These are phyloP conservation scores for Diachasma alloeum DNA, from an alignment of 1,140 invertebrate species.

Conservation along the genomic window DNA sequence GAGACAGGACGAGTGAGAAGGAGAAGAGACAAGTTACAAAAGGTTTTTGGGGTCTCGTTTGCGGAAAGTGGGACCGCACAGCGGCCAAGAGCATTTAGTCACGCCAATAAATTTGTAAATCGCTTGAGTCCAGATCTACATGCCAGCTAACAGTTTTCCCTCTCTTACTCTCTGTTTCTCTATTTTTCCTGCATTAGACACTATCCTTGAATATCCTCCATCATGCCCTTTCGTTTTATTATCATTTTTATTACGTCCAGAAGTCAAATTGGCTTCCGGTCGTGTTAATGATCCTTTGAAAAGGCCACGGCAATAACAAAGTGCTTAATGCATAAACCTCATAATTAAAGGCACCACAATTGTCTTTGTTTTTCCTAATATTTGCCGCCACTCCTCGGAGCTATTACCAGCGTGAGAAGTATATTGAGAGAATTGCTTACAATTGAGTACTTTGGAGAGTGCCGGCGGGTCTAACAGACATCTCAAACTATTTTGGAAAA, in stretches of 20 bases:
- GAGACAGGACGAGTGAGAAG: not conserved
- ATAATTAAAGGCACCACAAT: not conserved
- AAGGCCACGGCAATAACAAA: not conserved
- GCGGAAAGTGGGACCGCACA: constrained; percentile 12
- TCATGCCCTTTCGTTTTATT: not conserved
- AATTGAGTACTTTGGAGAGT: too few species aligned
- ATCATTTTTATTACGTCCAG: not conserved
- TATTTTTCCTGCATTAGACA: not conserved
- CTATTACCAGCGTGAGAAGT: too few species aligned
- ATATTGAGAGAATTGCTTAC: too few species aligned
- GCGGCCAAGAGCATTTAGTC: constrained; percentile 17
- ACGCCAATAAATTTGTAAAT: constrained; percentile 35
- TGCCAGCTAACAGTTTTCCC: not conserved
- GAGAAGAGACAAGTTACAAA: not conserved
- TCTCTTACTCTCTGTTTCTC: not conserved
- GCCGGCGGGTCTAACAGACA: too few species aligned
- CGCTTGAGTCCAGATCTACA: too few species aligned
- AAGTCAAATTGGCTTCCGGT: not conserved
- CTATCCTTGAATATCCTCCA: not conserved
- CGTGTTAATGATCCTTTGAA: not conserved
- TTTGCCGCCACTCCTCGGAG: not conserved
- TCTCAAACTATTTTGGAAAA: too few species aligned
- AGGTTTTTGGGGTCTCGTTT: constrained; percentile 4
- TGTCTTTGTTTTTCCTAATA: not conserved
- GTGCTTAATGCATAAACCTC: not conserved